phyloP scores from a whole-genome alignment of 2,113 vertebrate genomes.

The Tachysurus vachellii region DNA sequence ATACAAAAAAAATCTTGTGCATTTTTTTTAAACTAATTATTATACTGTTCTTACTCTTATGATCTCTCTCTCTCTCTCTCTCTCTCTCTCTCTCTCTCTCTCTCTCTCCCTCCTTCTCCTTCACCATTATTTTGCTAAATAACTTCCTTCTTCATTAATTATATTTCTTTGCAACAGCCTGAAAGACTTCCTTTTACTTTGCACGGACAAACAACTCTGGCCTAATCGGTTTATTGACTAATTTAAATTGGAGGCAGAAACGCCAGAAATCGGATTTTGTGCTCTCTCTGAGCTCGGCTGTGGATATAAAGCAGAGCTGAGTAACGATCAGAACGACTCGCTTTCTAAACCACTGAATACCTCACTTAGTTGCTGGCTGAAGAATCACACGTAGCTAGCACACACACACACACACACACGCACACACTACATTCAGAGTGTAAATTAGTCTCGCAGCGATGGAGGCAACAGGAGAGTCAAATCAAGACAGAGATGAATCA shows the following conservation, averaged over 20 bases:
- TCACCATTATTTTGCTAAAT: neutral
- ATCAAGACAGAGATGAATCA: conserved; percentile 18
- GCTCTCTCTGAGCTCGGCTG: neutral
- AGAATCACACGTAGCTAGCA: conserved; percentile 10
- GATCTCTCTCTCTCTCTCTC: neutral
- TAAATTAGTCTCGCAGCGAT: conserved; percentile 32
- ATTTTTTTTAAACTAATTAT: too few relatives aligned
- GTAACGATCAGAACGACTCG: conserved; percentile 31
- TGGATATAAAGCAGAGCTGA: conserved; percentile 5
- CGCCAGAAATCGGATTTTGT: conserved; percentile 29
- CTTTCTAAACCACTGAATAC: conserved; percentile 43
- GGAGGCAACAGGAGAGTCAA: neutral
- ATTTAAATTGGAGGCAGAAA: conserved; percentile 36
- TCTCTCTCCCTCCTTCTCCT: neutral
- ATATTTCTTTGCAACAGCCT: neutral
- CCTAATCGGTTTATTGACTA: conserved; percentile 41
- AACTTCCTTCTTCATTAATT: neutral
- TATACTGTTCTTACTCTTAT: neutral
- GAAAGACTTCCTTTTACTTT: conserved; percentile 26
- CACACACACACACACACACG: conserved; percentile 5
- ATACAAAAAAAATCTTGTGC: neutral
- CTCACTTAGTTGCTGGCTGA: conserved; percentile 35
- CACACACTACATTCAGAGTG: conserved; percentile 14
- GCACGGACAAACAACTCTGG: conserved; percentile 5
- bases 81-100: neutral